Evolutionary conservation across 2,113 vertebrate genomes (phyloP).

Genomic region (Vanacampus margaritifer): DNA sequence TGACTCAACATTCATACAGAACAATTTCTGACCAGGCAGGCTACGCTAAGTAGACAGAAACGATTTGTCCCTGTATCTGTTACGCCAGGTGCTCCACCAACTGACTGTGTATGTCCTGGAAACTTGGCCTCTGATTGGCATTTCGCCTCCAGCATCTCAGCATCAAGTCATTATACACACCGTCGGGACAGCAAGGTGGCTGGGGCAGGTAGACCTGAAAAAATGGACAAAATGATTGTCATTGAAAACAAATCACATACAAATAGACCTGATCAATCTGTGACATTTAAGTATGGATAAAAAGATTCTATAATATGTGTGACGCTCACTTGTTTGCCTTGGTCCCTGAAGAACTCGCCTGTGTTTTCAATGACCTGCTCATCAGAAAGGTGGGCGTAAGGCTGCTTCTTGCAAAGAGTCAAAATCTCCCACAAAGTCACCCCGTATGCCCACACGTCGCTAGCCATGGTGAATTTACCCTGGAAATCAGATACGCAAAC

Average conservation of each 20-base stretch:
- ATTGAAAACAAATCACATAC: neutral
- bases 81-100: slow-evolving; percentile 75
- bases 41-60: slow-evolving; percentile 3
- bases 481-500: slow-evolving; percentile 45
- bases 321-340: slow-evolving; percentile 82
- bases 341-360: slow-evolving; percentile 94
- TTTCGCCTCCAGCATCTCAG: slow-evolving; percentile 94
- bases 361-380: slow-evolving; percentile 98
- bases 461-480: slow-evolving; percentile 97
- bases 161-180: slow-evolving; percentile 86
- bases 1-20: neutral
- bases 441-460: slow-evolving; percentile 92
- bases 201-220: slow-evolving; percentile 86
- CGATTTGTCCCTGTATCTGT: slow-evolving; percentile 20
- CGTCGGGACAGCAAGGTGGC: slow-evolving; percentile 84
- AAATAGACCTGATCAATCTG: neutral
- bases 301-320: neutral
- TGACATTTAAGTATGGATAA: neutral
- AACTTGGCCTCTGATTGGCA: slow-evolving; percentile 89
- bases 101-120: slow-evolving; percentile 84
- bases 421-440: slow-evolving; percentile 95
- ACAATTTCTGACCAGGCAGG: slow-evolving; percentile 5
- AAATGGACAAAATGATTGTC: neutral
- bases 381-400: slow-evolving; percentile 88
- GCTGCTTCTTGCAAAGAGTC: slow-evolving; percentile 91